Percentiles rank a stretch among this genome's conserved stretches.
Evolutionary conservation across 35 echinoderm and acorn worm species (phyloP).

Genomic region (Patiria miniata): DNA sequence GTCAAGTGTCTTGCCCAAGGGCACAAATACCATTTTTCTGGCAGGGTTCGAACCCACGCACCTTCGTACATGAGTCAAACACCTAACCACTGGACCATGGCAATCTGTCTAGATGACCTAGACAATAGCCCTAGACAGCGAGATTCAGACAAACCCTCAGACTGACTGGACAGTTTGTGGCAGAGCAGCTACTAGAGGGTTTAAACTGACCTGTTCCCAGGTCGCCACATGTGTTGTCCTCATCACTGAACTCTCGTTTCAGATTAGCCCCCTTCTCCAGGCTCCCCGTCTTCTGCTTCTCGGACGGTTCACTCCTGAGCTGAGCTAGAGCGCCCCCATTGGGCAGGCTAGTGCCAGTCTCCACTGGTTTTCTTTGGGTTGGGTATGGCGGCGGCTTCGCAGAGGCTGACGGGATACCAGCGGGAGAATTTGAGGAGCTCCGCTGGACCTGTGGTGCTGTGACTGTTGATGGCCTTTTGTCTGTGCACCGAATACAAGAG

Average conservation of each 20-base stretch:
- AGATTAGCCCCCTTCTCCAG: background rate
- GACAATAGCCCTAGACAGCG: too few species aligned
- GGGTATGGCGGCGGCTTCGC: background rate
- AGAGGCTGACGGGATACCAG: background rate
- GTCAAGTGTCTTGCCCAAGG: too few species aligned
- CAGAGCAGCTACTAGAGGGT: too few species aligned
- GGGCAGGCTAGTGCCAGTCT: background rate
- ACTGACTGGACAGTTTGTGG: too few species aligned
- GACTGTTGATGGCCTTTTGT: slow-evolving; percentile 6
- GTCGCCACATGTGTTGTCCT: slow-evolving; percentile 26
- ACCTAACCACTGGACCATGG: too few species aligned
- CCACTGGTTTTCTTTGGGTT: background rate
- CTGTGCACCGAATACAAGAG: background rate
- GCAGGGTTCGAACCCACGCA: too few species aligned
- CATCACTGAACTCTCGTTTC: slow-evolving; percentile 26
- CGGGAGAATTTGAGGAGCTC: background rate
- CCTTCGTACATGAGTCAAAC: too few species aligned
- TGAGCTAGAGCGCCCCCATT: background rate
- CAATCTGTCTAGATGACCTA: too few species aligned
- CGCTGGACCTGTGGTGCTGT: background rate
- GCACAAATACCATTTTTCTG: too few species aligned
- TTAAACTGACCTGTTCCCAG: slow-evolving; percentile 8
- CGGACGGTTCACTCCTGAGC: background rate
- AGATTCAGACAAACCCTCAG: too few species aligned
- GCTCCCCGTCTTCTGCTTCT: background rate